Conservation (phyloP, 2,888 invertebrate genomes). For the Lasioglossum marginatum region DNA sequence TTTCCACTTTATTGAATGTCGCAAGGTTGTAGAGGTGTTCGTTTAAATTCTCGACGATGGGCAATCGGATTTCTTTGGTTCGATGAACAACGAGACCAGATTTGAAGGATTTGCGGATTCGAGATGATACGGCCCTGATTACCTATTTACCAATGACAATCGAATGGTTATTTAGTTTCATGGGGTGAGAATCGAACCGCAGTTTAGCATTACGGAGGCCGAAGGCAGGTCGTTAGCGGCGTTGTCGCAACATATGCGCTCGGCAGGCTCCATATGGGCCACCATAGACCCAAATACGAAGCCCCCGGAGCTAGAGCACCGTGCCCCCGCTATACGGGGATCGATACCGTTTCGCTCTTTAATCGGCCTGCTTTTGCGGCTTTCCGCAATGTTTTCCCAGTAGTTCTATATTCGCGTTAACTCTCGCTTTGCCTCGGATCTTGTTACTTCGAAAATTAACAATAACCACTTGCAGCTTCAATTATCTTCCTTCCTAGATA, state of each 20-base stretch:
- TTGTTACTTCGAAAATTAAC: background rate
- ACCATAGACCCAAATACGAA: slow-evolving; percentile 76
- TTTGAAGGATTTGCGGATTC: slow-evolving; percentile 12
- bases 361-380: slow-evolving; percentile 69
- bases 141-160: slow-evolving; percentile 80
- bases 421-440: background rate
- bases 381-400: slow-evolving; percentile 57
- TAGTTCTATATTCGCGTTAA: background rate
- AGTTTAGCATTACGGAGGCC: slow-evolving; percentile 82
- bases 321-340: slow-evolving; percentile 67
- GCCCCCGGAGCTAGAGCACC: slow-evolving; percentile 67
- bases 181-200: slow-evolving; percentile 81
- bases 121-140: slow-evolving; percentile 72
- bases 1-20: background rate
- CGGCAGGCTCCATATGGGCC: slow-evolving; percentile 84
- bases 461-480: background rate
- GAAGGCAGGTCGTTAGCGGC: slow-evolving; percentile 84
- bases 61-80: background rate
- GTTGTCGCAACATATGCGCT: slow-evolving; percentile 84
- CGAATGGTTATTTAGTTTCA: slow-evolving; percentile 82
- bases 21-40: background rate
- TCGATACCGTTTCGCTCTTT: slow-evolving; percentile 76
- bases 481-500: background rate
- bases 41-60: background rate
- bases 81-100: slow-evolving; percentile 1